phyloP scores from a whole-genome alignment of 2,888 invertebrate species.

The Philaethria dido region DNA sequence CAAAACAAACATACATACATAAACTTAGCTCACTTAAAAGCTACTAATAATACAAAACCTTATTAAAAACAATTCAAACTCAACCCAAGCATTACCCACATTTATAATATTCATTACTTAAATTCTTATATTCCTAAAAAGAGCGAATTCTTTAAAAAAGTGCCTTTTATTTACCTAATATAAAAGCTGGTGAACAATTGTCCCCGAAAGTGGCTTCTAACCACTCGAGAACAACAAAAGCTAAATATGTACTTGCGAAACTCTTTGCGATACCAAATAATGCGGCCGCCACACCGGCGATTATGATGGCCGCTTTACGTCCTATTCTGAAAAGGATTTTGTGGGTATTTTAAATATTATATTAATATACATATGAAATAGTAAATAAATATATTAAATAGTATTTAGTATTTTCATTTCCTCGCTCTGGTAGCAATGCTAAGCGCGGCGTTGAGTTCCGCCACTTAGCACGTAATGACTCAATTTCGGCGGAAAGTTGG shows the following conservation, averaged over 20 bases:
- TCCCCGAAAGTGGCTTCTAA: slow-evolving; percentile 73
- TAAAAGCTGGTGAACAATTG: slow-evolving; percentile 51
- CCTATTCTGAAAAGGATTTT: slow-evolving; percentile 66
- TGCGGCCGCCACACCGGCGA: slow-evolving; percentile 76
- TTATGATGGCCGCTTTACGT: slow-evolving; percentile 78
- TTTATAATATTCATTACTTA: slow-evolving; percentile 1
- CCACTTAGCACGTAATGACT: no score
- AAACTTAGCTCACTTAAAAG: neutral
- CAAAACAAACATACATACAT: neutral
- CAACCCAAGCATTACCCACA: neutral
- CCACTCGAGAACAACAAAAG: slow-evolving; percentile 80
- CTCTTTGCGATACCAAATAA: slow-evolving; percentile 81
- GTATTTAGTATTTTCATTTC: no score
- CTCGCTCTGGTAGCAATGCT: no score
- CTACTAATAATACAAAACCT: neutral
- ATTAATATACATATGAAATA: no score
- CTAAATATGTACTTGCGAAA: slow-evolving; percentile 80
- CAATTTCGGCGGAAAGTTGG: no score
- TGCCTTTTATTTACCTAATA: slow-evolving; percentile 47
- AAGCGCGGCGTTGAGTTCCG: no score
- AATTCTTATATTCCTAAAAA: slow-evolving; percentile 9
- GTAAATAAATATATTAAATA: no score
- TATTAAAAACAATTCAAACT: neutral
- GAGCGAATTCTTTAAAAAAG: slow-evolving; percentile 16
- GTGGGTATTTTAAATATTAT: neutral